Conservation (phyloP, 2,888 invertebrate species). For the Sesia apiformis region DNA sequence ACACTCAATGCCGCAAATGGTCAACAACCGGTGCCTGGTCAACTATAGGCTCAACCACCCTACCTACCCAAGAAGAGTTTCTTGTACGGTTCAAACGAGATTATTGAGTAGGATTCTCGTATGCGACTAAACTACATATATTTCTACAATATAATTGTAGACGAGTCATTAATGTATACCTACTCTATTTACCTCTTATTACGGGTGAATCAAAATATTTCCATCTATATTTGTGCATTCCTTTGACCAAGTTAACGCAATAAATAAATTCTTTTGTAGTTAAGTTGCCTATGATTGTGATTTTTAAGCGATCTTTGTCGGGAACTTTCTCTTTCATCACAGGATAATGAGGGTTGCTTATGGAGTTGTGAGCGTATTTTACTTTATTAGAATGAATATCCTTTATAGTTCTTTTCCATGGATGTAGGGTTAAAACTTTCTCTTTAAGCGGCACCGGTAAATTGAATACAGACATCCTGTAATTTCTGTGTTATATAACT, state of each 20-base stretch:
- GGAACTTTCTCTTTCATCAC: conserved; percentile 19
- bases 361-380: conserved; percentile 49
- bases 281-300: conserved; percentile 50
- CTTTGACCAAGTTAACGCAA: conserved; percentile 38
- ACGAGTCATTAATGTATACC: too few species aligned
- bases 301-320: conserved; percentile 22
- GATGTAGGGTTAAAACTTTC: conserved; percentile 28
- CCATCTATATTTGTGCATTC: conserved; percentile 45
- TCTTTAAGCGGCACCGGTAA: conserved; percentile 15
- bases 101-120: too few species aligned
- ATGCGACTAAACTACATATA: too few species aligned
- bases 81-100: too few species aligned
- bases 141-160: too few species aligned
- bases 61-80: too few species aligned
- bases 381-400: conserved; percentile 23
- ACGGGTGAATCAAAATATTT: conserved; percentile 39
- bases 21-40: too few species aligned
- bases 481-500: not conserved
- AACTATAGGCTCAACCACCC: too few species aligned
- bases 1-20: too few species aligned
- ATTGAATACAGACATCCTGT: conserved; percentile 23
- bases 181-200: conserved; percentile 34
- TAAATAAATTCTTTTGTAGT: conserved; percentile 49
- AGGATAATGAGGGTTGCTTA: conserved; percentile 42
- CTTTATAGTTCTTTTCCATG: conserved; percentile 47